Evolutionary conservation across 2,797 vertebrate species (phyloP), one percentile per base, ranked within the genome.

Genomic region (Phataginus tricuspis): DNA sequence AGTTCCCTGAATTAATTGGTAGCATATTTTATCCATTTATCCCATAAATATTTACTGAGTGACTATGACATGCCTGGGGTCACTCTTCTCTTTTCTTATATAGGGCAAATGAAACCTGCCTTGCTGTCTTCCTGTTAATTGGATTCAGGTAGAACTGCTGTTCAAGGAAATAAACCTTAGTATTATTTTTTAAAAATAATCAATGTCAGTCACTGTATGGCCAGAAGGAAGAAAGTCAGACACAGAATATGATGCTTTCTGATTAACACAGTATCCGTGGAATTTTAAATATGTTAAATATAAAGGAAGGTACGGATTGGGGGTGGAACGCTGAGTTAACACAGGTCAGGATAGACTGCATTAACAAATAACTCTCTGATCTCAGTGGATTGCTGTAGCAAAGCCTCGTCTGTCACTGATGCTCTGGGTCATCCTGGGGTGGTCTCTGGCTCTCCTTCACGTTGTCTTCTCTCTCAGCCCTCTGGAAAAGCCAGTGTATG

Each of bases 201-300:
- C 45, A 77, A 10, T 86, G 85, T 63, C 21, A 92, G 19, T 86
- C 37, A 74, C 59, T 91, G 7, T 75, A 15, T 90, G 42, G 7
- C 49, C 19, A 61, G 31, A 95, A 87, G n/a, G 15, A 72, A 78
- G 27, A 86, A 68, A 74, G 19, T 84, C 5, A 59, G 45, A 61
- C 9, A 53, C 31, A 77, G 53, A 94, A 80, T 83, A 86, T 75
- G 45, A 71, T 90, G 11, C 27, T 91, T 86, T 87, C 88, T 94
- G 75, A 55, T 84, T 37, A 75, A 59, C 29, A 94, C 92, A 71
- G 27, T 90, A 59, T 9, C 14, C 51, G 4, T 18, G 59, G 7
- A 49, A 86, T 87, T 92, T 93, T 51, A 72, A 86, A 53, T 2
- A 6, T 78, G 42, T 66, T 86, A 21, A 37, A 68, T 45, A 19